Evolutionary conservation across 2,888 invertebrate genomes (phyloP).

Genomic region (Caenorhabditis sp.): DNA sequence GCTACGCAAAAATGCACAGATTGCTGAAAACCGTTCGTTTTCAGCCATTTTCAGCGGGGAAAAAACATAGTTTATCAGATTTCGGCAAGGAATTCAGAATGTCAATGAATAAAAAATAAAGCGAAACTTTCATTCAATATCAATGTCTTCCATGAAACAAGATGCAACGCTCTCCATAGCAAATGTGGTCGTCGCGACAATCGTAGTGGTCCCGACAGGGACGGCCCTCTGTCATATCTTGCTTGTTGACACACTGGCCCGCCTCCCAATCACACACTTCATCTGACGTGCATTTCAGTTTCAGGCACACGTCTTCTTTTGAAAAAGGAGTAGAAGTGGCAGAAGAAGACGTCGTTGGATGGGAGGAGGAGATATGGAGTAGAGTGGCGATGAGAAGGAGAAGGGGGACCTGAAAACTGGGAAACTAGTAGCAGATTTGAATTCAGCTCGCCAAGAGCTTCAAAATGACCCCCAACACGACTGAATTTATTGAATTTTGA

Average conservation of each 20-base stretch:
- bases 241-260: constrained; percentile 39
- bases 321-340: neutral
- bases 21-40: neutral
- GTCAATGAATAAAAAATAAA: neutral
- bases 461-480: no score
- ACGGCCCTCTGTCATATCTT: constrained; percentile 50
- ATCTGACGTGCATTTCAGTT: constrained; percentile 27
- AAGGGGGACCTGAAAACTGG: constrained; percentile 9
- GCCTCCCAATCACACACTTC: constrained; percentile 43
- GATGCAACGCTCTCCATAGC: constrained; percentile 36
- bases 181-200: constrained; percentile 53
- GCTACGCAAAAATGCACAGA: neutral
- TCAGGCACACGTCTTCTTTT: constrained; percentile 9
- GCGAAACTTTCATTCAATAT: neutral
- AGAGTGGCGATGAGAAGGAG: constrained; percentile 1
- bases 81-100: neutral
- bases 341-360: neutral
- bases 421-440: neutral
- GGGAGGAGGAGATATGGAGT: neutral
- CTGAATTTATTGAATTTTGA: no score
- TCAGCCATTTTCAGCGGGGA: neutral
- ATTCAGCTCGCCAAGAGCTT: no score
- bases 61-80: neutral
- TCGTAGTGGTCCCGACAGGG: constrained; percentile 46
- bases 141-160: constrained; percentile 41